Percentiles rank a stretch among this genome's conserved stretches.
Evolutionary conservation across 1,140 invertebrate genomes (phyloP).

Genomic region (Coenobita brevimanus): DNA sequence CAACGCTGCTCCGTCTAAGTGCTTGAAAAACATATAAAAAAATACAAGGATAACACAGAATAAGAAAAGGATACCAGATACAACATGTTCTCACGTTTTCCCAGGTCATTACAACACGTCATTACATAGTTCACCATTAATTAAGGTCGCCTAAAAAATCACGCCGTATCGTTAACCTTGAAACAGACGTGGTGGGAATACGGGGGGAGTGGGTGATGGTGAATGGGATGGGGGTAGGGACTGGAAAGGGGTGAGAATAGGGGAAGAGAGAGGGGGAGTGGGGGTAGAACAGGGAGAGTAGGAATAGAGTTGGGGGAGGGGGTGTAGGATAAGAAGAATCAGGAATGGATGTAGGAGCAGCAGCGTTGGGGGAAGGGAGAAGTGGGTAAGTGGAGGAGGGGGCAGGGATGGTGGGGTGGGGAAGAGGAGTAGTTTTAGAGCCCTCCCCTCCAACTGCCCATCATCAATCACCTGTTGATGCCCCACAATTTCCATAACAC

Average conservation of each 20-base stretch:
- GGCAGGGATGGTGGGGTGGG: neutral
- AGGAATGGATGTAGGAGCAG: neutral
- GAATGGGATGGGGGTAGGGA: too few species aligned
- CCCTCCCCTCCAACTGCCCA: neutral
- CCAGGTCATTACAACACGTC: too few species aligned
- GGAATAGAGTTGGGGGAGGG: neutral
- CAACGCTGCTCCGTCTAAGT: too few species aligned
- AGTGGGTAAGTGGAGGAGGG: neutral
- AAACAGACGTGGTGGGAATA: too few species aligned
- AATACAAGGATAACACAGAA: too few species aligned
- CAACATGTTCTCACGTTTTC: too few species aligned
- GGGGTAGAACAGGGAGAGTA: neutral
- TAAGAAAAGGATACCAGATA: too few species aligned
- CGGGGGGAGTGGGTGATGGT: too few species aligned
- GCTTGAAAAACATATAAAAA: too few species aligned
- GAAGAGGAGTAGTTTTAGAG: neutral
- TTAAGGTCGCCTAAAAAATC: too few species aligned
- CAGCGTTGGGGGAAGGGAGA: neutral
- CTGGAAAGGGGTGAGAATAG: neutral
- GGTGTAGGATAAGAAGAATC: neutral
- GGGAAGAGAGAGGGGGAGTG: neutral
- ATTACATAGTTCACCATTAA: too few species aligned
- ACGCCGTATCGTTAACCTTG: too few species aligned
- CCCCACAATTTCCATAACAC: slow-evolving; percentile 20
- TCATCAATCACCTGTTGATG: slow-evolving; percentile 46